Conservation (phyloP, 2,888 invertebrate species). For the Pristionchus maxplancki region DNA sequence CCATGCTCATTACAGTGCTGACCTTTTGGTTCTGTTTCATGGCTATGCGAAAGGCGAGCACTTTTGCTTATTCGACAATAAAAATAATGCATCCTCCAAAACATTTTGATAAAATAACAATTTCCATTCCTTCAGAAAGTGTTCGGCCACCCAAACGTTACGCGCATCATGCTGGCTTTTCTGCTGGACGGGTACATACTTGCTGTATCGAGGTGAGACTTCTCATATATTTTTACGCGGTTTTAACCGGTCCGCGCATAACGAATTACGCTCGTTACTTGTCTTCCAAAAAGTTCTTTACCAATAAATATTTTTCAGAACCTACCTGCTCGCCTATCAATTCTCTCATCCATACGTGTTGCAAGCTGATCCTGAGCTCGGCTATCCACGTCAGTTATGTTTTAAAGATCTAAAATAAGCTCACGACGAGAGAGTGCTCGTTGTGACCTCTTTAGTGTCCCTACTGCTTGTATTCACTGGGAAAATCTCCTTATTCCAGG, state of each 20-base stretch:
- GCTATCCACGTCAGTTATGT: background rate
- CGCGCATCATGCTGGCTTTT: background rate
- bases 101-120: no score
- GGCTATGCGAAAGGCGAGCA: background rate
- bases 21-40: slow-evolving; percentile 14
- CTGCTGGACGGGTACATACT: background rate
- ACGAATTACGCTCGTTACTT: no score
- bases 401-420: no score
- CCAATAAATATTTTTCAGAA: background rate
- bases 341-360: background rate
- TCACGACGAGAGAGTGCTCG: no score
- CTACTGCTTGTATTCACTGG: no score
- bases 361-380: background rate
- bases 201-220: background rate
- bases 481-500: background rate
- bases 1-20: background rate
- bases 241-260: no score
- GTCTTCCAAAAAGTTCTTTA: background rate
- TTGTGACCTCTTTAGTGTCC: no score
- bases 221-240: no score
- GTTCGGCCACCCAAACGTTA: background rate
- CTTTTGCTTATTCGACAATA: background rate
- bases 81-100: no score
- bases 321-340: background rate
- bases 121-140: no score